phyloP scores from a whole-genome alignment of 2,888 invertebrate species.

The Timema cristinae region DNA sequence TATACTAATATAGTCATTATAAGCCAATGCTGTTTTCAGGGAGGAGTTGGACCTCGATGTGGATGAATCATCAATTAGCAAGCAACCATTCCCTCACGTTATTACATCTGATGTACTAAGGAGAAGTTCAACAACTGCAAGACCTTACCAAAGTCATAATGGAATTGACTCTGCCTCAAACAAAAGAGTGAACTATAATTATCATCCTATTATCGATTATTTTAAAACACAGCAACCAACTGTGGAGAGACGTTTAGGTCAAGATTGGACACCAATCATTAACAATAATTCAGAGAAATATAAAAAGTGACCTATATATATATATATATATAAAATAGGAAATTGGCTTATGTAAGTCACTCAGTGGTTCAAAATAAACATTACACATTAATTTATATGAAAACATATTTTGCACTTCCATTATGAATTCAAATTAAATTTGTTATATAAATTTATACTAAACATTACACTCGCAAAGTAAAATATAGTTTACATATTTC shows the following conservation, averaged over 20 bases:
- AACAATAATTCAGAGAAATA: too few species aligned
- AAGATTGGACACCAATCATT: slow-evolving; percentile 27
- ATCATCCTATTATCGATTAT: slow-evolving; percentile 79
- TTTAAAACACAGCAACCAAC: slow-evolving; percentile 46
- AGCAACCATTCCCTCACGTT: slow-evolving; percentile 14
- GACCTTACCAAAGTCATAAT: slow-evolving; percentile 36
- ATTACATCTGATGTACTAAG: slow-evolving; percentile 17
- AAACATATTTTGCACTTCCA: too few species aligned
- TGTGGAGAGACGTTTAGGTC: slow-evolving; percentile 1
- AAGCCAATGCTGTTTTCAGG: background rate
- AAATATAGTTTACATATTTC: too few species aligned
- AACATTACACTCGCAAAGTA: too few species aligned
- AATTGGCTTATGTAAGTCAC: too few species aligned
- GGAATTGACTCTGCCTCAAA: background rate
- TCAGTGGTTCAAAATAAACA: too few species aligned
- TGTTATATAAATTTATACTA: too few species aligned
- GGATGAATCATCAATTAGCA: slow-evolving; percentile 9
- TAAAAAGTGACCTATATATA: too few species aligned
- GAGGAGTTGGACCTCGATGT: slow-evolving; percentile 16
- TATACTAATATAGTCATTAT: too few species aligned
- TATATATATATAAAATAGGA: too few species aligned
- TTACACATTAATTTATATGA: too few species aligned
- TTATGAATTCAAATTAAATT: too few species aligned
- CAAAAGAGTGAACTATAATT: slow-evolving; percentile 71
- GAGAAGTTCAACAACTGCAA: slow-evolving; percentile 3